Evolutionary conservation across 30 jellyfish, hydroid and myxozoan genomes (phyloP).

Genomic region (Aurelia sp.): DNA sequence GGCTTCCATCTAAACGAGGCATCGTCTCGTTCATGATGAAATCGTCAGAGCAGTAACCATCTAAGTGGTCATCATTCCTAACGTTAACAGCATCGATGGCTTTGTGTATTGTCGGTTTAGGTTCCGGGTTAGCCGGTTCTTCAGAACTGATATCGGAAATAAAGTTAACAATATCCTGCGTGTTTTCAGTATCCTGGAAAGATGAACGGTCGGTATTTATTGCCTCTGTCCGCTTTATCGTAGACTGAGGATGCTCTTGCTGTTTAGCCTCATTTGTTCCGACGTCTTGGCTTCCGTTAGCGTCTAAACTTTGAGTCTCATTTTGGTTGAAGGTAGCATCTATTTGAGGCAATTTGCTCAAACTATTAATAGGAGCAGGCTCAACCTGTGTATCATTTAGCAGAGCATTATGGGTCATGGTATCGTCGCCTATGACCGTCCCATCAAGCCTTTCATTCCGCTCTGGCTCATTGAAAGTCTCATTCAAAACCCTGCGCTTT

Average conservation of each 20-base stretch:
- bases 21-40: constrained; percentile 30
- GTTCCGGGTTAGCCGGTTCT: not conserved
- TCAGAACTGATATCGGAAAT: not conserved
- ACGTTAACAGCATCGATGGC: not conserved
- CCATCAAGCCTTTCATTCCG: constrained; percentile 9
- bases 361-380: not conserved
- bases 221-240: no score
- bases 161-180: not conserved
- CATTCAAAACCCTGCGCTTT: constrained; percentile 17
- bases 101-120: not conserved
- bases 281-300: not conserved
- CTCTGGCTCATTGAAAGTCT: constrained; percentile 24
- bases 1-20: constrained; percentile 36
- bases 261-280: no score
- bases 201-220: no score
- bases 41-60: constrained; percentile 38
- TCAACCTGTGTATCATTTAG: no score
- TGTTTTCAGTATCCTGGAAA: not conserved
- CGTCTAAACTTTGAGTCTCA: not conserved
- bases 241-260: no score
- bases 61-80: not conserved
- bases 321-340: not conserved
- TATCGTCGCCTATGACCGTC: not conserved
- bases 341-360: not conserved
- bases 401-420: no score